phyloP scores from a whole-genome alignment of 2,113 vertebrate genomes.

The Vidua macroura region DNA sequence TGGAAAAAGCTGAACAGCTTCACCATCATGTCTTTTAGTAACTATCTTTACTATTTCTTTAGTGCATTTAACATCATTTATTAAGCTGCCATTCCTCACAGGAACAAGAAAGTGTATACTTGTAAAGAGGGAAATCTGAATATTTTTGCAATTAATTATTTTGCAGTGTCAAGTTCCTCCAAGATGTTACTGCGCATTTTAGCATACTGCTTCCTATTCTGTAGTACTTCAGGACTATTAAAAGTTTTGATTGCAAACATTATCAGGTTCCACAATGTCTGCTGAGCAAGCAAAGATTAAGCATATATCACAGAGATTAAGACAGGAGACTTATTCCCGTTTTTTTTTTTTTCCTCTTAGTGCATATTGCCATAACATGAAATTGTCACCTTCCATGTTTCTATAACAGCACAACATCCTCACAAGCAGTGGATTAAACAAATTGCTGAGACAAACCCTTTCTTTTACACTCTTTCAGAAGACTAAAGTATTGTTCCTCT shows the following conservation, averaged over 20 bases:
- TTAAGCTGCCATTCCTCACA: background rate
- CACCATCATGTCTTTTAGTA: background rate
- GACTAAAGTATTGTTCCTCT: background rate
- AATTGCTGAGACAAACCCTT: background rate
- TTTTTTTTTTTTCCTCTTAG: background rate
- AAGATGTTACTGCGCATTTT: background rate
- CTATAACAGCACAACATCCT: background rate
- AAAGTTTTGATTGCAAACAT: background rate
- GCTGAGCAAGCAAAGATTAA: background rate
- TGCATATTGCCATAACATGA: background rate
- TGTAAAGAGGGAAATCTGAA: background rate
- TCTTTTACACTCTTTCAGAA: background rate
- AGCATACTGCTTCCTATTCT: background rate
- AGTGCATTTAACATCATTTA: background rate
- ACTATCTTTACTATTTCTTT: background rate
- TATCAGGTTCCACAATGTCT: background rate
- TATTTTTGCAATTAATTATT: conserved; percentile 1
- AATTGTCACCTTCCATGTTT: background rate
- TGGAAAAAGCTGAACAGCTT: background rate
- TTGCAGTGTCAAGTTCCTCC: background rate
- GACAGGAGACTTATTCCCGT: background rate
- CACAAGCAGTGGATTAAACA: background rate
- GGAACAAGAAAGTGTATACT: background rate
- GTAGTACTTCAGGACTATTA: background rate
- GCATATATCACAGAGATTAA: background rate